A percentile compares a stretch with the other conserved stretches of the same genome.
These are phyloP conservation scores for Lordiphosa mommai DNA, from an alignment of 1,140 invertebrate species.

Conservation along the genomic window DNA sequence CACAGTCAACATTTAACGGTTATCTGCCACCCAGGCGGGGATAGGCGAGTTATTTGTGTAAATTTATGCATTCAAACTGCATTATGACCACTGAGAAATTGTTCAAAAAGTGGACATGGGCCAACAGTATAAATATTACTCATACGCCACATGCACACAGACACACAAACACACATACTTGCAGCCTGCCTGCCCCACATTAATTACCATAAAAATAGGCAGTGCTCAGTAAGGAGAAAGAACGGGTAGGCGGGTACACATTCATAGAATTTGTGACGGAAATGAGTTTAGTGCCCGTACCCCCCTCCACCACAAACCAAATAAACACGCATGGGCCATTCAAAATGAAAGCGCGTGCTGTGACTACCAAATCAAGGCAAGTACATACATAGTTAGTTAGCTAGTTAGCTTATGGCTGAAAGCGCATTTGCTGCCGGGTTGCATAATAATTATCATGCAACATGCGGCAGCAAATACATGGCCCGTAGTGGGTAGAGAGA, in stretches of 20 bases:
- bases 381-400: not conserved
- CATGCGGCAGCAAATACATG: constrained; percentile 40
- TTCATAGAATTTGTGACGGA: constrained; percentile 73
- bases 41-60: constrained; percentile 14
- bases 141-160: constrained; percentile 43
- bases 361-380: constrained; percentile 26
- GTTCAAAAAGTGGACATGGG: constrained; percentile 3
- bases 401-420: not conserved
- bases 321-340: constrained; percentile 20
- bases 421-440: constrained; percentile 36
- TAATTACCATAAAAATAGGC: constrained; percentile 68
- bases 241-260: constrained; percentile 17
- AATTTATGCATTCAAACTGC: constrained; percentile 11
- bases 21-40: not conserved
- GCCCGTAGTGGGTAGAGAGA: constrained; percentile 13
- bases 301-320: not conserved
- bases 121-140: constrained; percentile 45
- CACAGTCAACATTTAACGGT: constrained; percentile 12
- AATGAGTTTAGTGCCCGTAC: constrained; percentile 53
- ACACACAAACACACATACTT: constrained; percentile 8
- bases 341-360: constrained; percentile 40
- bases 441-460: constrained; percentile 72
- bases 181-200: constrained; percentile 44
- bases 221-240: constrained; percentile 14
- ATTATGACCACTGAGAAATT: constrained; percentile 18